A percentile compares a stretch with the other conserved stretches of the same genome.
phyloP scores from a whole-genome alignment of 2,797 vertebrate species.

The Numenius phaeopus region DNA sequence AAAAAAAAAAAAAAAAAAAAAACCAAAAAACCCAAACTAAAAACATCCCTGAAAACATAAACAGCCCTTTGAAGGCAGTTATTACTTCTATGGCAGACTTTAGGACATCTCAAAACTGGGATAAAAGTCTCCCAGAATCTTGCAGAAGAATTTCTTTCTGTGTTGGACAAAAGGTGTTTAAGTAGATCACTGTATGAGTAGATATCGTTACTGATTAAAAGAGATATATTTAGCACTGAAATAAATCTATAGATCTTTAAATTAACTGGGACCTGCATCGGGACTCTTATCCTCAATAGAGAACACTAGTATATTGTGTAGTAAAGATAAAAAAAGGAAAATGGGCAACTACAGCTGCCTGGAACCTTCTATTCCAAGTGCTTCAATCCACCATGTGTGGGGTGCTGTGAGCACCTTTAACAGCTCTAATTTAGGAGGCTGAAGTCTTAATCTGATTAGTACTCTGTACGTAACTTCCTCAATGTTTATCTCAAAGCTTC shows the following conservation, averaged over 20 bases:
- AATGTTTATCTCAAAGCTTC: neutral
- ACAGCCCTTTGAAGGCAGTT: neutral
- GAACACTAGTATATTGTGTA: neutral
- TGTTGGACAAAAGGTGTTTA: neutral
- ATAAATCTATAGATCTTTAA: neutral
- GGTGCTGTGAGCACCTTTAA: neutral
- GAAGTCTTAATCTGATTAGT: neutral
- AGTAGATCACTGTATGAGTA: neutral
- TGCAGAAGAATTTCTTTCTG: neutral
- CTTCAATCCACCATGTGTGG: neutral
- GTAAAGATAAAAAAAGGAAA: neutral
- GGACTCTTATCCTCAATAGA: neutral
- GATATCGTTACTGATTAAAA: neutral
- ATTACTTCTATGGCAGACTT: neutral
- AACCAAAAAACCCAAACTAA: neutral
- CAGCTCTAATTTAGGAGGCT: neutral
- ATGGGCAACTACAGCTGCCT: rapidly evolving
- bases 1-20: neutral
- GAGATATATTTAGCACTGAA: neutral
- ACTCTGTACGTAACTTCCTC: rapidly evolving
- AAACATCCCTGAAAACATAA: neutral
- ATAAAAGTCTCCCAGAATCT: neutral
- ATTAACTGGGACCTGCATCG: neutral
- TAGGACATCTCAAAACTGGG: too few relatives aligned
- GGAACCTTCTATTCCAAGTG: neutral